Percentiles rank a stretch among this genome's conserved stretches.
Evolutionary conservation across 2,113 vertebrate species (phyloP).

Genomic region (Colistium nudipinnis): DNA sequence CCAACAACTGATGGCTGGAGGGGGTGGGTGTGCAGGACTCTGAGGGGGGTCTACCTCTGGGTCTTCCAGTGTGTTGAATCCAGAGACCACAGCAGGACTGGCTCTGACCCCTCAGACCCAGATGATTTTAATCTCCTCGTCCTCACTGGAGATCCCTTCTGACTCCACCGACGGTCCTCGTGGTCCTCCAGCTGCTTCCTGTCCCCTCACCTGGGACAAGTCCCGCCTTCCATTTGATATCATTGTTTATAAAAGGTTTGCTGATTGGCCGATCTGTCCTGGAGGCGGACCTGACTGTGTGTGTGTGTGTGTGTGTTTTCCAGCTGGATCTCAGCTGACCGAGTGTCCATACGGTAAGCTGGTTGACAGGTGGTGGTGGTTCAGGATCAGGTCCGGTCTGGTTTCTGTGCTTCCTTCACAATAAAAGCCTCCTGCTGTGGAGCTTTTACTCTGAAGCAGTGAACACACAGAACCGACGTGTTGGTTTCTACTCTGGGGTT

Average conservation of each 20-base stretch:
- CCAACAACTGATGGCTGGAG: neutral
- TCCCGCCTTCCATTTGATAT: too few relatives aligned
- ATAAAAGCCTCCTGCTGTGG: slow-evolving; percentile 12
- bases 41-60: neutral
- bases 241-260: too few relatives aligned
- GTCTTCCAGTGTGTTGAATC: neutral
- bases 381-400: neutral
- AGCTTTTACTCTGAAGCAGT: slow-evolving; percentile 10
- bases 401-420: slow-evolving; percentile 22
- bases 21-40: neutral
- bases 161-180: too few relatives aligned
- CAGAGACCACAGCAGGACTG: too few relatives aligned
- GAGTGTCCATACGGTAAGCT: slow-evolving; percentile 62
- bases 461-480: too few relatives aligned
- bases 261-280: slow-evolving; percentile 3
- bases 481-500: neutral
- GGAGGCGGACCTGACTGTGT: neutral
- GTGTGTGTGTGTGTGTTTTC: slow-evolving; percentile 59
- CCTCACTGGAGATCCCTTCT: too few relatives aligned
- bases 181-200: too few relatives aligned
- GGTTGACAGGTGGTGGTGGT: slow-evolving; percentile 51
- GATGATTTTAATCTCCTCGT: too few relatives aligned
- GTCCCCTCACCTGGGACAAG: too few relatives aligned
- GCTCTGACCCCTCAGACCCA: too few relatives aligned
- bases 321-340: slow-evolving; percentile 60